A percentile compares a stretch with the other conserved stretches of the same genome.
phyloP scores from a whole-genome alignment of 2,797 vertebrate species.

The Steatocranus sp. region DNA sequence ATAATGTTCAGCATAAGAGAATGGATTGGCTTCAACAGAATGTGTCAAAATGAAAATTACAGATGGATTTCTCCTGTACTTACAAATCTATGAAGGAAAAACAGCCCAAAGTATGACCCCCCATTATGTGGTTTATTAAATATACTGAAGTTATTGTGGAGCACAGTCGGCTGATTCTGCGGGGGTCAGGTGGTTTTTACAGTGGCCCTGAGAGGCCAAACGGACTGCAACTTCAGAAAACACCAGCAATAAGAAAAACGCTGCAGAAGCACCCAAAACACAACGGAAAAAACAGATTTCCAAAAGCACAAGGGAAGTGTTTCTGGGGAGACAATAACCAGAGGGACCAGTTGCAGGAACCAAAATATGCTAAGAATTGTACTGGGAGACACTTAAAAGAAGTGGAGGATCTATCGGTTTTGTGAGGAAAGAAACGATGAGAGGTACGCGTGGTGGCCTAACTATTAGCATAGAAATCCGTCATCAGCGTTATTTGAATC shows the following conservation, averaged over 20 bases:
- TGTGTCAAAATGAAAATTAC: neutral
- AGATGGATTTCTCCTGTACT: neutral
- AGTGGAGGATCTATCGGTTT: too few species aligned
- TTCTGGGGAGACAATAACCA: neutral
- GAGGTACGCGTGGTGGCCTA: too few species aligned
- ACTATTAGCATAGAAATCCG: too few species aligned
- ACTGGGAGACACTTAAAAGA: too few species aligned
- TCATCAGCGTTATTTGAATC: too few species aligned
- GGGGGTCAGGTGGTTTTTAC: neutral
- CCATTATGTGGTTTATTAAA: neutral
- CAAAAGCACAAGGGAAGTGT: neutral
- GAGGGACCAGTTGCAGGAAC: too few species aligned
- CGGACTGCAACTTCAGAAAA: neutral
- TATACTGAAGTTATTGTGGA: neutral
- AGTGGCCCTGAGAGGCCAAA: neutral
- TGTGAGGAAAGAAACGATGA: too few species aligned
- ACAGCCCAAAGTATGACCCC: neutral
- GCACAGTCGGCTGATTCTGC: neutral
- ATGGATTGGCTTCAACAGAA: neutral
- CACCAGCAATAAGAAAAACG: neutral
- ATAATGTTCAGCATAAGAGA: neutral
- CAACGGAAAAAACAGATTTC: accelerated
- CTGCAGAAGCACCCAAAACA: accelerated
- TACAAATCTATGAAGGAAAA: neutral
- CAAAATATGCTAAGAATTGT: too few species aligned